Percentiles rank a stretch among this genome's conserved stretches.
Evolutionary conservation across 2,113 vertebrate species (phyloP).

Genomic region (Zosterops borbonicus): DNA sequence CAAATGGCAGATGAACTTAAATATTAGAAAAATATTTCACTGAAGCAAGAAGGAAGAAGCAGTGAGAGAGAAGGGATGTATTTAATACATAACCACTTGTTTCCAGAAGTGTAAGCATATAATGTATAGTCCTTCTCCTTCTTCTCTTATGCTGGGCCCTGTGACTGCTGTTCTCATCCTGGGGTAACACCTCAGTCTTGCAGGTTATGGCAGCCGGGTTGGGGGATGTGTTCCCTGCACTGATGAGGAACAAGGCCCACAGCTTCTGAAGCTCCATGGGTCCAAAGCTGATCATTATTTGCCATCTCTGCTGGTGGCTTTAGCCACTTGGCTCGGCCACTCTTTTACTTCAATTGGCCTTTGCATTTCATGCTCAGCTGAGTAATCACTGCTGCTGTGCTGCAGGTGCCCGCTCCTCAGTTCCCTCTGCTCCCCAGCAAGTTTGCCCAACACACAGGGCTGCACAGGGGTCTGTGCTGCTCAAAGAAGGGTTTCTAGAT

Average conservation of each 20-base stretch:
- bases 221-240: neutral
- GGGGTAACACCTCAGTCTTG: neutral
- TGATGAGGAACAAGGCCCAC: neutral
- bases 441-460: neutral
- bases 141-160: neutral
- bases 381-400: neutral
- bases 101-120: neutral
- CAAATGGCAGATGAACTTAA: neutral
- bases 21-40: neutral
- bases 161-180: neutral
- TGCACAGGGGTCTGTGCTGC: neutral
- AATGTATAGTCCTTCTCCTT: neutral
- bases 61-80: neutral
- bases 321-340: rapidly evolving
- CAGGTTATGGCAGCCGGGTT: neutral
- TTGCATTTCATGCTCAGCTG: neutral
- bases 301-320: neutral
- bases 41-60: neutral
- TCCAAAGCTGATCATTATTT: neutral
- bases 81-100: neutral
- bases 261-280: neutral
- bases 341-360: neutral
- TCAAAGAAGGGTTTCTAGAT: neutral
- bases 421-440: neutral
- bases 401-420: rapidly evolving